Base-by-base conservation (phyloP, 2,888 invertebrate genomes). In the Metellina segmentata region DNA sequence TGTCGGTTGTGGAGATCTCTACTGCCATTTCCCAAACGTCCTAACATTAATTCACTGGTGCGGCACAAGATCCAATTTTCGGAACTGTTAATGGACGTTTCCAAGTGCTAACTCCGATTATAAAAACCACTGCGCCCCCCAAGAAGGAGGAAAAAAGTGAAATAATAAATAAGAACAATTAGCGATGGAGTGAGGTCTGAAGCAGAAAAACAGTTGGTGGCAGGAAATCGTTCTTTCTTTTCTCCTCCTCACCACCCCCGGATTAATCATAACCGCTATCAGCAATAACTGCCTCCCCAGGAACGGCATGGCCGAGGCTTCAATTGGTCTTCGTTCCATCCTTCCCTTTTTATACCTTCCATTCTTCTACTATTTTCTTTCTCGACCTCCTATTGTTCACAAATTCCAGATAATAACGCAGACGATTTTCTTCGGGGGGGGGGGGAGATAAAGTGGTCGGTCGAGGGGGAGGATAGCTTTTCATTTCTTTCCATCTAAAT, bases 361-460 rank as follows among this genome's bases (percentile, higher is more conserved):
- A 49, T 75, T 16, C 49, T 85, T 70, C 86, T 90, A 77, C 52
- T 49, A 72, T 82, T 53, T 78, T 79, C 82, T 61, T 51, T 13
- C 53, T n/a, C 69, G 11, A 78, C 78, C 78, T 72, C 82, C 83
- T 79, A 91, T 91, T 91, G 87, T 91, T 91, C 72, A 20, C 82
- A 91, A 87, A 83, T 91, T 91, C 87, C 69, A 79, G 87, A 88
- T 91, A 91, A 91, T 91, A 88, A 91, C 72, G 79, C 53, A 51
- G 87, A 87, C 83, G 86, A 91, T 91, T 91, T 91, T 87, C 86
- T 81, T 81, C n/a, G 16, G 74, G 77, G 85, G 79, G 16, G 49
- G 51, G 90, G 51, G 48, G 70, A 52, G 74, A 69, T 20, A 77
- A 53, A 61, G 69, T 20, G 16, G 61, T 19, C 7, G 4, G 16